These are phyloP conservation scores for Rhynchonycteris naso DNA, from an alignment of 2,797 vertebrate genomes.

Conservation along the genomic window DNA sequence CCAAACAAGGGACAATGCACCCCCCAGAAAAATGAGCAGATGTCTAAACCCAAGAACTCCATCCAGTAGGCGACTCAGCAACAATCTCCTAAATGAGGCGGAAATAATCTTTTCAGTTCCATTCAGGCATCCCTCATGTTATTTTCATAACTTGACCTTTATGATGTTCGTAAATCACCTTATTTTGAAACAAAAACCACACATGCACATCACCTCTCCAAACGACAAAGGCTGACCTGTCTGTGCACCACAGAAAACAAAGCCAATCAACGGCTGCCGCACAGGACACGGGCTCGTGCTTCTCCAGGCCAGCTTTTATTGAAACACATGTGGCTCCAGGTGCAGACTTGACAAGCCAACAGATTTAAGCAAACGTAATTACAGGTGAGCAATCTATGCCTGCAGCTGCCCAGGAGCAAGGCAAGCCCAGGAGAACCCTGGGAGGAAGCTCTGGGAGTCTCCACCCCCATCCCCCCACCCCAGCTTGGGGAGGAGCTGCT, in stretches of 20 bases:
- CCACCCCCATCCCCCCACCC: background rate
- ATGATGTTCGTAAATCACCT: background rate
- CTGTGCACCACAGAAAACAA: background rate
- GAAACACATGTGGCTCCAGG: slow-evolving; percentile 51
- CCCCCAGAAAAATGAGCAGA: slow-evolving; percentile 58
- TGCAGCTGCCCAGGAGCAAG: background rate
- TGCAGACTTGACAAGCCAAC: background rate
- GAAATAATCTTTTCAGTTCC: slow-evolving; percentile 55
- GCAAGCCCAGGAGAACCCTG: background rate
- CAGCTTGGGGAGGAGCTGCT: background rate
- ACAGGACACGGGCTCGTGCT: background rate
- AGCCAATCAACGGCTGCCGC: background rate
- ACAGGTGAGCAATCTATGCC: slow-evolving; percentile 52
- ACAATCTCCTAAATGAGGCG: slow-evolving; percentile 36
- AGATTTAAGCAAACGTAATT: slow-evolving; percentile 44
- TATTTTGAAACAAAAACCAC: slow-evolving; percentile 40
- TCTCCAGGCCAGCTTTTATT: slow-evolving; percentile 24
- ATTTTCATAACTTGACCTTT: slow-evolving; percentile 63
- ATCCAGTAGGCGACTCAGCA: background rate
- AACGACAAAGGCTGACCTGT: background rate
- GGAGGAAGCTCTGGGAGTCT: background rate
- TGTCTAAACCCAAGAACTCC: background rate
- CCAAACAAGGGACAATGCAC: background rate
- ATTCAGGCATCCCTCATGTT: slow-evolving; percentile 27
- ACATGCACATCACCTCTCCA: background rate